A percentile compares a stretch with the other conserved stretches of the same genome.
Evolutionary conservation across 2,888 invertebrate genomes (phyloP).

Genomic region (Lasioglossum marginatum): DNA sequence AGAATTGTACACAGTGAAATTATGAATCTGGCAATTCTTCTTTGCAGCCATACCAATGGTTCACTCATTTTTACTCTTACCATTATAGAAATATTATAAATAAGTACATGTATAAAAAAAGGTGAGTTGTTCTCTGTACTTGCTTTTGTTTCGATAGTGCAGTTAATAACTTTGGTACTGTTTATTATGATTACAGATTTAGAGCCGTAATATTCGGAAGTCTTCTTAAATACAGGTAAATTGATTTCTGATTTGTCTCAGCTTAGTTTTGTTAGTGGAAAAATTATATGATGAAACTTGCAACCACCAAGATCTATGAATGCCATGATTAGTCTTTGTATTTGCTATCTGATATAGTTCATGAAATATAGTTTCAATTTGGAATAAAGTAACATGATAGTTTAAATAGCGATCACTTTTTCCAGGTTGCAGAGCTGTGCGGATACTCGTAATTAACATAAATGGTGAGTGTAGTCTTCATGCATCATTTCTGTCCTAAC

Average conservation of each 20-base stretch:
- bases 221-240: slow-evolving; percentile 3
- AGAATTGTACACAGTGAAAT: background rate
- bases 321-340: slow-evolving; percentile 72
- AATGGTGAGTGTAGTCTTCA: background rate
- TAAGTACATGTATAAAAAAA: background rate
- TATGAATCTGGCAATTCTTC: slow-evolving; percentile 26
- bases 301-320: slow-evolving; percentile 44
- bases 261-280: background rate
- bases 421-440: background rate
- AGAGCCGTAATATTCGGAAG: no score
- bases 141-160: background rate
- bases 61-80: slow-evolving; percentile 22
- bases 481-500: background rate
- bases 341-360: slow-evolving; percentile 63
- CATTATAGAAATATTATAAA: background rate
- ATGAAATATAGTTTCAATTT: background rate
- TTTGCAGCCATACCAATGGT: slow-evolving; percentile 25
- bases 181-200: slow-evolving; percentile 23
- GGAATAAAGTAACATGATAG: background rate
- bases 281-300: slow-evolving; percentile 13
- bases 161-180: background rate
- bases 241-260: background rate
- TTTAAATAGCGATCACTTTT: background rate
- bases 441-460: background rate
- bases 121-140: slow-evolving; percentile 24